Evolutionary conservation across 2,797 vertebrate species (phyloP), one percentile per base, ranked within the genome.

Genomic region (Cetoscarus ocellatus): DNA sequence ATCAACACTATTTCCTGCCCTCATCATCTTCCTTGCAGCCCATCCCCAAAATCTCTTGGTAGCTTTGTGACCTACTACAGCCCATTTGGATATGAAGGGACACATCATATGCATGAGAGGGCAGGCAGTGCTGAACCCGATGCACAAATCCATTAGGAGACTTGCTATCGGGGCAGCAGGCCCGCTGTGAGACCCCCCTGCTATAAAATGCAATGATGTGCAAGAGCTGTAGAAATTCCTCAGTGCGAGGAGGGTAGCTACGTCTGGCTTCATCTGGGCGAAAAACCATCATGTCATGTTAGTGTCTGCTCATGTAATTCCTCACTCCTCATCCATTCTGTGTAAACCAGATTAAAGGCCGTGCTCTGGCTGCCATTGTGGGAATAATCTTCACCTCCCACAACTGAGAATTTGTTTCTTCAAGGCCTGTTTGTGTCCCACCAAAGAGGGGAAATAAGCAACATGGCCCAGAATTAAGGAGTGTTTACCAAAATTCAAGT

Each of bases 51-150:
- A 83, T 52, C 69, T 81, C 83, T 56, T 70, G 75, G 55, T 77
- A 65, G 48, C 67, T 54, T 70, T 81, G 69, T 73, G 75, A 86
- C 88, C 77, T 72, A 4, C 27, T 27, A 59, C 64, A 73, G 83
- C 75, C 88, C 70, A 50, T 60, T 6, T 73, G 73, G 85, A 87
- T 60, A 84, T 83, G 82, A 73, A 86, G 80, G 60, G 82, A 77
- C 62, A 48, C 71, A 89, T 91, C 45, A 86, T 75, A 88, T 86
- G 89, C 91, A 90, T 93, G 90, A 87, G 74, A 86, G 83, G 77
- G 84, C 90, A 83, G 56, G 65, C 82, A 75, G 72, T 17, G 70
- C 82, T 83, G 80, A 85, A 87, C 68, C 78, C 39, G 18, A 75
- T 85, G 84, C 82, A 80, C 75, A 87, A 86, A 88, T 82, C 90